Percentiles rank a stretch among this genome's conserved stretches.
These are phyloP conservation scores for Ophioninae sp. DNA, from an alignment of 2,888 invertebrate genomes.

Conservation along the genomic window DNA sequence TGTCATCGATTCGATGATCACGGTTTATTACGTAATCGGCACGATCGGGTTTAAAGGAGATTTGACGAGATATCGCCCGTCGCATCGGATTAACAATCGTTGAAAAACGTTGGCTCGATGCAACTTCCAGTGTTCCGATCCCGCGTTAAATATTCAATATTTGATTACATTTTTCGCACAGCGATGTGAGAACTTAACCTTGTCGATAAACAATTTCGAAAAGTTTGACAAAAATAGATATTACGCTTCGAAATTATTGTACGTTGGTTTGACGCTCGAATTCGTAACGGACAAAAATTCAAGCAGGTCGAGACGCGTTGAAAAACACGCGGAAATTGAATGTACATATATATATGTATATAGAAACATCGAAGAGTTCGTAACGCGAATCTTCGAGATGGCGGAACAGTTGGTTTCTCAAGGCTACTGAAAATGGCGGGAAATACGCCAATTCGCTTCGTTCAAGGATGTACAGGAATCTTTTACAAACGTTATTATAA, in stretches of 20 bases:
- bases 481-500: background rate
- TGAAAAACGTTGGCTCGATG: background rate
- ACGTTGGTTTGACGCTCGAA: constrained; percentile 52
- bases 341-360: background rate
- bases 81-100: constrained; percentile 27
- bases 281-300: constrained; percentile 60
- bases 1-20: background rate
- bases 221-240: constrained; percentile 56
- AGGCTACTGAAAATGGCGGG: constrained; percentile 28
- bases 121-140: background rate
- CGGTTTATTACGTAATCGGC: constrained; percentile 51
- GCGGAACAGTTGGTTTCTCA: constrained; percentile 24
- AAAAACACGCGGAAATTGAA: constrained; percentile 33
- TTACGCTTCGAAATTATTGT: constrained; percentile 28
- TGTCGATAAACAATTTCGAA: constrained; percentile 3
- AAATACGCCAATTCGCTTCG: constrained; percentile 14
- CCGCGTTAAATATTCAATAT: background rate
- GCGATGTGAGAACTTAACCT: background rate
- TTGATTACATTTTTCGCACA: background rate
- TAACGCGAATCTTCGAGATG: constrained; percentile 23
- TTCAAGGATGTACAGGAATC: background rate
- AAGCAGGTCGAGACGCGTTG: constrained; percentile 49
- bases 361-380: background rate
- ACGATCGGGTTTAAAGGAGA: constrained; percentile 49
- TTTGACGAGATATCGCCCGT: constrained; percentile 34